Conservation (phyloP, 2,888 invertebrate genomes). For the Notodonta ziczac region DNA sequence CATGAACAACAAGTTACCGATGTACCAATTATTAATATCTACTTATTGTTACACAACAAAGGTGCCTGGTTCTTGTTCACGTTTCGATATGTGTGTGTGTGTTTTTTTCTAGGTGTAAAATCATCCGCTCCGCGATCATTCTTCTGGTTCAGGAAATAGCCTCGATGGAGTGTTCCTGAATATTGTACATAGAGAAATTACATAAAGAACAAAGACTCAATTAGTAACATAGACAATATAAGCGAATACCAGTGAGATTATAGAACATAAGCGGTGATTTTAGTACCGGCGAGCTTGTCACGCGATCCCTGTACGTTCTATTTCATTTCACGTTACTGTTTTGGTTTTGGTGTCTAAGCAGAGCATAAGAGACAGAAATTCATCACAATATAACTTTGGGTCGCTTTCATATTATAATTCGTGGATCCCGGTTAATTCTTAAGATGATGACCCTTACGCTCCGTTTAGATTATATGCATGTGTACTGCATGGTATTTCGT, state of each 20-base stretch:
- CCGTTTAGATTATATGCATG: slow-evolving; percentile 33
- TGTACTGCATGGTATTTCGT: slow-evolving; percentile 32
- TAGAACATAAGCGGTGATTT: slow-evolving; percentile 81
- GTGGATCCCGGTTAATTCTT: background rate
- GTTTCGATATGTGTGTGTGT: slow-evolving; percentile 75
- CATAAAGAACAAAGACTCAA: slow-evolving; percentile 83
- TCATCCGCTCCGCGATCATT: slow-evolving; percentile 84
- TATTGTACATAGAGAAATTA: slow-evolving; percentile 76
- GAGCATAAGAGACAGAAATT: background rate
- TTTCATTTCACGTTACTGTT: slow-evolving; percentile 59
- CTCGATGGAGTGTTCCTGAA: slow-evolving; percentile 77
- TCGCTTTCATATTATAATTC: background rate
- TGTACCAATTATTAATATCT: slow-evolving; percentile 14
- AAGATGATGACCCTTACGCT: background rate
- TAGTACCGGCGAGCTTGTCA: slow-evolving; percentile 78
- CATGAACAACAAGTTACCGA: slow-evolving; percentile 33
- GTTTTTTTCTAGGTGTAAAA: slow-evolving; percentile 83
- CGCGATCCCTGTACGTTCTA: slow-evolving; percentile 76
- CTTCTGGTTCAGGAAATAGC: slow-evolving; percentile 85
- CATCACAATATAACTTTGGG: too few relatives aligned
- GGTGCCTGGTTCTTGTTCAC: slow-evolving; percentile 69
- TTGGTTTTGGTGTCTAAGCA: background rate
- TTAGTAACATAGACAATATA: slow-evolving; percentile 78
- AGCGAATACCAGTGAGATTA: slow-evolving; percentile 83
- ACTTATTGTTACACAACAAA: slow-evolving; percentile 15